Percentiles rank a stretch among this genome's conserved stretches.
Conservation (phyloP, 2,113 vertebrate genomes). For the Pionites leucogaster region DNA sequence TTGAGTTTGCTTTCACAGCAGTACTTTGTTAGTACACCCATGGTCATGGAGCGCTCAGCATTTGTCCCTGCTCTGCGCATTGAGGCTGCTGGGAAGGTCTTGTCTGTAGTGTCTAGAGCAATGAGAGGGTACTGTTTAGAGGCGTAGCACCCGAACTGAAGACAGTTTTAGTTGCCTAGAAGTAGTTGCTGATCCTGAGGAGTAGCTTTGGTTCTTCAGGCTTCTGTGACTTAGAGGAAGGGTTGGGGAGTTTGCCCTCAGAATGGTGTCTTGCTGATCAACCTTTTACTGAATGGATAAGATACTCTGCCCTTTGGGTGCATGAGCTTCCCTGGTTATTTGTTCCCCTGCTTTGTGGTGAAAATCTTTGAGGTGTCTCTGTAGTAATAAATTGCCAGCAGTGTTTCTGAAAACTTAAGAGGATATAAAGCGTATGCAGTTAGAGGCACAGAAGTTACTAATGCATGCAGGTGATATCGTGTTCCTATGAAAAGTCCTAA, state of each 20-base stretch:
- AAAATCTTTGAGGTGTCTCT: neutral
- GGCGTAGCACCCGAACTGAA: neutral
- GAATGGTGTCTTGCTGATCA: neutral
- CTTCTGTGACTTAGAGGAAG: neutral
- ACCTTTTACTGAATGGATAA: neutral
- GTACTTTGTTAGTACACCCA: neutral
- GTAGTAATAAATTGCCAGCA: neutral
- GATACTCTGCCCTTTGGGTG: neutral
- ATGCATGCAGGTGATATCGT: slow-evolving; percentile 26
- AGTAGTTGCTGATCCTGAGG: neutral
- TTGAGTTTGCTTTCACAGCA: neutral
- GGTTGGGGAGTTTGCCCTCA: neutral
- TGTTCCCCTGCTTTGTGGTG: neutral
- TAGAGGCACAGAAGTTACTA: slow-evolving; percentile 19
- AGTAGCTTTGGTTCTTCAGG: neutral
- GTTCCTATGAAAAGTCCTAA: slow-evolving; percentile 13
- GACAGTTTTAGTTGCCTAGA: neutral
- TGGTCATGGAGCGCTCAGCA: no score
- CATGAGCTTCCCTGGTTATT: neutral
- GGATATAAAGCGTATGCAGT: neutral
- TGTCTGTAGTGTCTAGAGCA: neutral
- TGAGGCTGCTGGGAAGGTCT: neutral
- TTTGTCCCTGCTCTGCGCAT: accelerated
- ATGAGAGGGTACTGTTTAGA: neutral
- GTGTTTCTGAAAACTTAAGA: neutral